A percentile compares a stretch with the other conserved stretches of the same genome.
These are phyloP conservation scores for Spongilla lacustris DNA, from an alignment of 37 sponge, comb jelly and placozoan genomes.

Conservation along the genomic window DNA sequence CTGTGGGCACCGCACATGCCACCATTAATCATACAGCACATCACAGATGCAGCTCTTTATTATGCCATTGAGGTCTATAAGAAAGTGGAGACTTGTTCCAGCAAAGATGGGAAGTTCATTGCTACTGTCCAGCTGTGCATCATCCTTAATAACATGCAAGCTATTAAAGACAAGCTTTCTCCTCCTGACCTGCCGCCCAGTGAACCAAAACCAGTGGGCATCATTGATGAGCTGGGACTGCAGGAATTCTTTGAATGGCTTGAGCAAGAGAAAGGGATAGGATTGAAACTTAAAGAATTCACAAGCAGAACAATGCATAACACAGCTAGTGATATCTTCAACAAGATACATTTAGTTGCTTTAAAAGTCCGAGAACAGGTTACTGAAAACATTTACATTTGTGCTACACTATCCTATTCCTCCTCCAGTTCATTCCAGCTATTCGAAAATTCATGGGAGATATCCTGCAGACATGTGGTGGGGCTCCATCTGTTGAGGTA, in stretches of 20 bases:
- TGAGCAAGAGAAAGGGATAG: background rate
- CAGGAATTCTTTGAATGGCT: constrained; percentile 7
- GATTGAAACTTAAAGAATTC: background rate
- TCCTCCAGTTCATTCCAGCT: background rate
- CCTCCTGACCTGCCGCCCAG: background rate
- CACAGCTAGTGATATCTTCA: background rate
- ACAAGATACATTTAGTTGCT: background rate
- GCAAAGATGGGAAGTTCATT: constrained; percentile 26
- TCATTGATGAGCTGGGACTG: constrained; percentile 22
- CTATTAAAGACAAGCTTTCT: constrained; percentile 5
- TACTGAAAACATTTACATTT: background rate
- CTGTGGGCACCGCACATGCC: background rate
- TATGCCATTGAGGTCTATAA: constrained; percentile 27
- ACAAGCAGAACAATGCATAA: background rate
- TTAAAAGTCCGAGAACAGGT: background rate
- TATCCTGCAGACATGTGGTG: background rate
- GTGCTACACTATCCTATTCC: background rate
- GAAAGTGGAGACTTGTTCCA: background rate
- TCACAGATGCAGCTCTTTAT: constrained; percentile 37
- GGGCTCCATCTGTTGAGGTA: background rate
- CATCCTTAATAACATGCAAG: constrained; percentile 50
- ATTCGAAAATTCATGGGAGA: background rate
- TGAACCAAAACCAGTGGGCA: background rate
- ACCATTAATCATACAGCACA: background rate
- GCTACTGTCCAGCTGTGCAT: constrained; percentile 48